Evolutionary conservation across 2,888 invertebrate genomes (phyloP), one percentile per base, ranked within the genome.

Genomic region (Leucophenga maculata): DNA sequence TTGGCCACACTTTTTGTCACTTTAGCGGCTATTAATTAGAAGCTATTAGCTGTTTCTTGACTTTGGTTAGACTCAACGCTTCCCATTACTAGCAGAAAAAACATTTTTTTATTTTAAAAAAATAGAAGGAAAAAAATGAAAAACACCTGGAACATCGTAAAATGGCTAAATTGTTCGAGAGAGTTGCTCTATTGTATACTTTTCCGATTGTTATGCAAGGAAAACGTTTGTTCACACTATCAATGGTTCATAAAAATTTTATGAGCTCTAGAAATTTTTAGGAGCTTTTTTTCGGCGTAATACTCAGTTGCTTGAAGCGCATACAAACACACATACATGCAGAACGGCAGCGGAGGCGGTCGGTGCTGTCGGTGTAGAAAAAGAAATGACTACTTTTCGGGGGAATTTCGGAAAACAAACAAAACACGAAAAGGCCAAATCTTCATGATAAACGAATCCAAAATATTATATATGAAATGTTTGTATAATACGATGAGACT

Each of bases 161-260:
- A 39, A 39, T 39, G 8, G 11, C 39, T 39, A 11, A 39, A 39
- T 39, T 39, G 39, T 39, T 39, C 39, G 39, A 39, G 39, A 39
- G 74, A 73, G 70, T 70, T 20, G 18, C 22, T 55, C 9, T 60
- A 39, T 39, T 60, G 60, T 32, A 31, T 39, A 39, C 39, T 60
- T 48, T 68, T 59, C 14, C 46, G n/a, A 52, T 32, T 60, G 59
- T 75, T 73, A 76, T 75, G 75, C 75, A 75, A 74, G 76, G 74
- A 72, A 75, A 75, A 81, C 79, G 82, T 86, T 84, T 79, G 81
- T 86, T 86, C 83, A 84, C 87, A 85, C 86, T 87, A 85, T 85
- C 81, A 85, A 85, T 85, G 79, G 85, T 78, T 86, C 86, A 86
- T 87, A 87, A 87, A 87, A 87, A 76, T 86, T 87, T 87, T 87